These are phyloP conservation scores for Misgurnus mizolepis DNA, from an alignment of 2,113 vertebrate genomes.

Conservation along the genomic window DNA sequence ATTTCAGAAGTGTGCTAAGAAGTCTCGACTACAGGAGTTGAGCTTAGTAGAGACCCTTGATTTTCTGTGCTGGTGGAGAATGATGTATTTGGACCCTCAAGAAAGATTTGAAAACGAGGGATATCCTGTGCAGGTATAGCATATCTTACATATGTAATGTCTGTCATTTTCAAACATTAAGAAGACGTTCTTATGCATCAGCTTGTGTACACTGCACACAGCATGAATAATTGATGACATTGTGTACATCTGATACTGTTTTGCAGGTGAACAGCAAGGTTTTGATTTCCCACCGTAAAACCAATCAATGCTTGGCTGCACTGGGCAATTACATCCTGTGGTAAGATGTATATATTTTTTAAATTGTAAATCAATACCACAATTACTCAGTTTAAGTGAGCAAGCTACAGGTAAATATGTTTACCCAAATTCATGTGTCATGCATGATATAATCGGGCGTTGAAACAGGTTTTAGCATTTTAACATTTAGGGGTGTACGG, in stretches of 20 bases:
- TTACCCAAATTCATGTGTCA: neutral
- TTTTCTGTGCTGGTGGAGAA: constrained; percentile 83
- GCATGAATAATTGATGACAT: no score
- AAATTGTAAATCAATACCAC: neutral
- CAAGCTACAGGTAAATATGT: neutral
- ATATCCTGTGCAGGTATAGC: constrained; percentile 73
- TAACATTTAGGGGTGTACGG: no score
- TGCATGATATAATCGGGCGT: neutral
- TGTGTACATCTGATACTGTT: neutral
- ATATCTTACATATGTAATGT: neutral
- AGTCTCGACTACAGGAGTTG: constrained; percentile 84
- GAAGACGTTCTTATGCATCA: neutral
- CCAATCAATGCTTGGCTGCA: constrained; percentile 83
- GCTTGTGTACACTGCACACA: no score
- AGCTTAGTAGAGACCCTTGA: constrained; percentile 74
- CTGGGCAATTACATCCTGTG: constrained; percentile 77
- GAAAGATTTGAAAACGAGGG: constrained; percentile 86
- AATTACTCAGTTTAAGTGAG: neutral
- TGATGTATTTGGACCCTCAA: constrained; percentile 80
- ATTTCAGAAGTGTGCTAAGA: constrained; percentile 77
- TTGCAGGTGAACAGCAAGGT: constrained; percentile 81
- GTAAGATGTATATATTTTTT: constrained; percentile 68
- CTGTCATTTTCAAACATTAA: neutral
- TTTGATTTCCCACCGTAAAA: constrained; percentile 82
- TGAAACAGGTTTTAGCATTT: neutral